Conservation (phyloP, 2,797 vertebrate species). For the Mallotus villosus region DNA sequence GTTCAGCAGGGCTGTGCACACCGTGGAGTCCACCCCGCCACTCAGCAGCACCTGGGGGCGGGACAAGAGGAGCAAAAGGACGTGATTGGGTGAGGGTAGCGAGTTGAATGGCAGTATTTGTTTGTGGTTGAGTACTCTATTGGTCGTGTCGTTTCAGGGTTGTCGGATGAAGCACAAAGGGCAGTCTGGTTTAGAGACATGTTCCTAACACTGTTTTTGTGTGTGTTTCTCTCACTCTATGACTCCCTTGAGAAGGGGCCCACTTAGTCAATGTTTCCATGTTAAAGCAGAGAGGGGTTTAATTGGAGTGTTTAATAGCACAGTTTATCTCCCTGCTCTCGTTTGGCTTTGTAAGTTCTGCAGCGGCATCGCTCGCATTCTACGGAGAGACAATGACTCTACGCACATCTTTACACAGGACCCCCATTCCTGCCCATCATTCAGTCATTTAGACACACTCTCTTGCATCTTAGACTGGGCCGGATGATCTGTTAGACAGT, state of each 20-base stretch:
- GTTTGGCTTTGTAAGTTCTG: not conserved
- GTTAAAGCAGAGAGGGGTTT: constrained; percentile 52
- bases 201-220: not conserved
- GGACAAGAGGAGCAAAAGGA: not conserved
- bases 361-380: not conserved
- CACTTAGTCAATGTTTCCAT: constrained; percentile 58
- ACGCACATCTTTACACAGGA: not conserved
- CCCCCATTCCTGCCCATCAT: too few relatives aligned
- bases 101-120: too few relatives aligned
- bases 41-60: constrained; percentile 87
- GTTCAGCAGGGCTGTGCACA: constrained; percentile 96
- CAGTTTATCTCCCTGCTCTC: not conserved
- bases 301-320: constrained; percentile 68
- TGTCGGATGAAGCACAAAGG: not conserved
- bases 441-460: too few relatives aligned
- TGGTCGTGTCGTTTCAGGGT: too few relatives aligned
- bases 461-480: too few relatives aligned
- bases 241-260: constrained; percentile 58
- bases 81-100: too few relatives aligned
- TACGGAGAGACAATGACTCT: not conserved
- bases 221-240: constrained; percentile 36
- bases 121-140: too few relatives aligned
- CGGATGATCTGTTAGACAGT: too few relatives aligned
- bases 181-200: not conserved
- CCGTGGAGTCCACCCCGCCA: constrained; percentile 97